phyloP scores from a whole-genome alignment of 2,113 vertebrate species.

The Sporophila hypoxantha region DNA sequence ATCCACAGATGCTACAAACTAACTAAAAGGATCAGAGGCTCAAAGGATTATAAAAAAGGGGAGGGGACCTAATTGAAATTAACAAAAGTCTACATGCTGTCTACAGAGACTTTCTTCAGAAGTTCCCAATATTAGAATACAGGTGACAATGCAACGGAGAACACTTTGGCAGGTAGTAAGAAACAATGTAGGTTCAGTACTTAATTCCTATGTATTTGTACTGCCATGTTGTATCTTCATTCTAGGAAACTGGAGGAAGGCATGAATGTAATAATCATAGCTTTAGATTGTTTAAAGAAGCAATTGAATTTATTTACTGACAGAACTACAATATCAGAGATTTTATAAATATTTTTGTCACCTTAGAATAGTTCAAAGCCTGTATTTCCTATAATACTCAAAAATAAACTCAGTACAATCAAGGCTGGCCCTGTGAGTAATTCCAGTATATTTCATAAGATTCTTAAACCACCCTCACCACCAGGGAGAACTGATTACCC shows the following conservation, averaged over 20 bases:
- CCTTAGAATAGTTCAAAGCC: neutral
- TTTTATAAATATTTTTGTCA: neutral
- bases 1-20: neutral
- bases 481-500: neutral
- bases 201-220: neutral
- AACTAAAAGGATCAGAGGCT: neutral
- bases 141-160: neutral
- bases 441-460: neutral
- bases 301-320: neutral
- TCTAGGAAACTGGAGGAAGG: neutral
- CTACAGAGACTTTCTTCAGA: neutral
- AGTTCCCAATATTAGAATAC: neutral
- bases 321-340: neutral
- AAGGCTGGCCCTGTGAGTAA: neutral
- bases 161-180: neutral
- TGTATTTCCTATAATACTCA: neutral
- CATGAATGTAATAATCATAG: neutral
- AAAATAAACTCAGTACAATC: neutral
- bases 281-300: neutral
- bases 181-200: neutral
- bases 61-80: neutral
- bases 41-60: neutral
- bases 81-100: neutral
- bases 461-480: neutral
- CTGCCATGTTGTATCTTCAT: neutral